Evolutionary conservation across 2,888 invertebrate species (phyloP), one percentile per base, ranked within the genome.

Genomic region (Thymelicus acteon): DNA sequence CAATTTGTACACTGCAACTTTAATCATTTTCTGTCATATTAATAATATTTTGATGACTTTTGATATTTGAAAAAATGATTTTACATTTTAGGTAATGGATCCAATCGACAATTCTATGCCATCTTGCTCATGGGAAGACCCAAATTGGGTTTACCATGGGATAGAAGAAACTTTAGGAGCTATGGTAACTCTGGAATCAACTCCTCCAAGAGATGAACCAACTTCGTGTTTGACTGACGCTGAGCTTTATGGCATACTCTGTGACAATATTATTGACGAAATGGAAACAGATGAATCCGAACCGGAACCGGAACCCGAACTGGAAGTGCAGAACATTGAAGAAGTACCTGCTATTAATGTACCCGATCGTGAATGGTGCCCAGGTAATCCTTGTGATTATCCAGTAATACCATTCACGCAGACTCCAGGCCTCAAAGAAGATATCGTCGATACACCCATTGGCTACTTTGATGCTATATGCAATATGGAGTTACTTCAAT

Each of bases 401-500:
- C 40, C 40, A 40, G 40, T 40, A 40, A 40, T 40, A 40, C 70
- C 65, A 67, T 72, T 72, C 62, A 15, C 48, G 70, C 62, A 67
- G 73, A 57, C 69, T 48, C 66, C 73, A 49, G 73, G 75, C 49
- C 75, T 73, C 39, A 71, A 75, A 72, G 71, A 73, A 73, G 65
- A 73, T 71, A 67, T 73, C 39, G 75, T 52, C 64, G 72, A 74
- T 67, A 60, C 62, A 62, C 72, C 75, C 31, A 75, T 73, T 61
- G 39, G 60, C n/a, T 75, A 75, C 69, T 75, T 73, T 66, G 67
- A 75, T 64, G 68, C 75, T 44, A 52, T 73, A 66, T 75, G 75
- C 62, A 71, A 64, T 66, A 40, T 49, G 31, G 48, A 73, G 52
- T 66, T 75, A 66, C 62, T 73, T 47, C 52, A 72, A 60, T 68